Evolutionary conservation across 2,888 invertebrate species (phyloP), one percentile per base, ranked within the genome.

Genomic region (Saturnia japonica): DNA sequence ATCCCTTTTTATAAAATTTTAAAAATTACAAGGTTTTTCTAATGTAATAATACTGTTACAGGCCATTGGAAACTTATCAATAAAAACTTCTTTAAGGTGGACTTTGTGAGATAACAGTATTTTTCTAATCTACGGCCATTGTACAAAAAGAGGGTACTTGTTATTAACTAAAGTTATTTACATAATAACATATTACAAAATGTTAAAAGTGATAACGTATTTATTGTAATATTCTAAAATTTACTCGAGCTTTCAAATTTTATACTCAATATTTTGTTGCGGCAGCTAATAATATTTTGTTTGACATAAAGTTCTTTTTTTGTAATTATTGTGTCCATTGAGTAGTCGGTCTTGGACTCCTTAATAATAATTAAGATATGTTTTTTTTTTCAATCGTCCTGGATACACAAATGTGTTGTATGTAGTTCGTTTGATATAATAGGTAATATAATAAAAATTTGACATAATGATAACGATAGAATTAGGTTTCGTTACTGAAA

Each of bases 281-380:
- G 16, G 11, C 14, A 14, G 12, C n/a, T 51, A 22, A 66, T 70
- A 22, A 4, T 57, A 22, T 62, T 47, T 69, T 45, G 45, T 62
- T 62, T 28, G 3, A n/a, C 19, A 7, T 25, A 51, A 16, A 22
- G 47, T 2, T 28, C 22, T 69, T 64, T 22, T 47, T 1, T 47
- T 47, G 7, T 47, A 19, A 16, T 19, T 19, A 47, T 47, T 19
- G 19, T 6, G 19, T 1, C 19, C 47, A 19, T 16, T 7, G 47
- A 47, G n/a, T 6, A 19, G 47, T 47, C 47, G 85, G 85, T 81
- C 85, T 85, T 85, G 85, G 74, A 84, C 85, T 84, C 83, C 81
- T 80, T 79, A 69, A 69, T 51, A 42, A 4, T 60, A 28, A 25
- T 9, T 34, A 22, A 68, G 22, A 14, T 45, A 25, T 68, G 16